Conservation (phyloP, 2,888 invertebrate species). For the Macaria notata region DNA sequence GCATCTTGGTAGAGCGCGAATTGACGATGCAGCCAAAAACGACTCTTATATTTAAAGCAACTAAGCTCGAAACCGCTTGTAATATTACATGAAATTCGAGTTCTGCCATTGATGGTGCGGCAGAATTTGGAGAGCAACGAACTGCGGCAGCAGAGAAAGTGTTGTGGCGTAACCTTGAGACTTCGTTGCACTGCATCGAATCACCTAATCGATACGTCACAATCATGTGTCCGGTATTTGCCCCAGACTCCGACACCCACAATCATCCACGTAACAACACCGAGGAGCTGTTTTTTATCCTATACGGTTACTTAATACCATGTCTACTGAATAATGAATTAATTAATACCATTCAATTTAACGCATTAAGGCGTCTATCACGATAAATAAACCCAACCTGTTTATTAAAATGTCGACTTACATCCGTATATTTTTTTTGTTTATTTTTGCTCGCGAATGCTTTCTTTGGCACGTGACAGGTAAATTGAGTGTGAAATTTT, state of each 20-base stretch:
- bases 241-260: constrained; percentile 21
- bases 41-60: constrained; percentile 35
- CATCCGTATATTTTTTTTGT: too few species aligned
- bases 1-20: constrained; percentile 45
- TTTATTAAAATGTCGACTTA: background rate
- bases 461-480: constrained; percentile 40
- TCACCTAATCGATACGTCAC: constrained; percentile 73
- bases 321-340: constrained; percentile 3
- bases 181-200: constrained; percentile 61
- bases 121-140: constrained; percentile 79
- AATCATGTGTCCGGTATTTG: constrained; percentile 39
- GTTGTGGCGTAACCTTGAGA: constrained; percentile 80
- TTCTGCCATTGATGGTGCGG: constrained; percentile 57
- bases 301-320: background rate
- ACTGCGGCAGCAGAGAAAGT: constrained; percentile 73
- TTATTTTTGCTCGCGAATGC: background rate
- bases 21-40: constrained; percentile 38
- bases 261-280: constrained; percentile 19
- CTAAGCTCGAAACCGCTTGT: constrained; percentile 40
- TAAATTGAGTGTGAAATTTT: constrained; percentile 41
- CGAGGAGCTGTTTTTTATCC: constrained; percentile 12
- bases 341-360: background rate
- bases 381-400: background rate
- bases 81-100: constrained; percentile 45
- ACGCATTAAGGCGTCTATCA: background rate